phyloP scores from a whole-genome alignment of 2,888 invertebrate species.

The Phanerotoma sp. region DNA sequence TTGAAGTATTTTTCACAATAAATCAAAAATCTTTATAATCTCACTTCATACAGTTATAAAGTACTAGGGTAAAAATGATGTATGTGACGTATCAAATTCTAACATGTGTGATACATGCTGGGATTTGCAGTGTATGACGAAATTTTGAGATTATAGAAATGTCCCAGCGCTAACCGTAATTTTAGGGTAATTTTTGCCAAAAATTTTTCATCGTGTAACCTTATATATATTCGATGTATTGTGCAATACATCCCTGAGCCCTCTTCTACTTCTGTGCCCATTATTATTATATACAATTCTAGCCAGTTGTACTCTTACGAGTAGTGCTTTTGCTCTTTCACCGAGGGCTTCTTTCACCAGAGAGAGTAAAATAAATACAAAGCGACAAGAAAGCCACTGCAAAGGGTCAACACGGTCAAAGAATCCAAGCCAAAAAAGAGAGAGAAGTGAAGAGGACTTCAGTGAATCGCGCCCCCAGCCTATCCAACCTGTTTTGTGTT shows the following conservation, averaged over 20 bases:
- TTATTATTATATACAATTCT: constrained; percentile 14
- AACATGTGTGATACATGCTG: too few relatives aligned
- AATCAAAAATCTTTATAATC: too few relatives aligned
- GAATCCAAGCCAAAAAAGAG: constrained; percentile 12
- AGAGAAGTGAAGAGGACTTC: constrained; percentile 1
- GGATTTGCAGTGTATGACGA: too few relatives aligned
- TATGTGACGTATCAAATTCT: too few relatives aligned
- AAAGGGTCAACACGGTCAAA: constrained; percentile 23
- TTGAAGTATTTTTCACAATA: too few relatives aligned
- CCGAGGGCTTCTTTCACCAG: neutral
- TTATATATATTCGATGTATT: neutral
- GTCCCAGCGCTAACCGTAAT: too few relatives aligned
- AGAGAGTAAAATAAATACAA: constrained; percentile 3
- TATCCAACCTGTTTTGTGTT: constrained; percentile 23
- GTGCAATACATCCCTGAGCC: constrained; percentile 8
- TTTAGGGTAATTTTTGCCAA: too few relatives aligned
- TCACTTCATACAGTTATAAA: too few relatives aligned
- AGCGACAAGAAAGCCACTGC: constrained; percentile 12
- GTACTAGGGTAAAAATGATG: too few relatives aligned
- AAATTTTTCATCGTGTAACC: too few relatives aligned
- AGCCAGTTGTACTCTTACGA: neutral
- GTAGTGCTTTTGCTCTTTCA: constrained; percentile 4
- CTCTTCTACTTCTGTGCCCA: constrained; percentile 3
- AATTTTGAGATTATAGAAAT: too few relatives aligned
- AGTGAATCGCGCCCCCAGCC: constrained; percentile 9